Evolutionary conservation across 2,888 invertebrate species (phyloP), one percentile per base, ranked within the genome.

Genomic region (Microlaimidae sp.): DNA sequence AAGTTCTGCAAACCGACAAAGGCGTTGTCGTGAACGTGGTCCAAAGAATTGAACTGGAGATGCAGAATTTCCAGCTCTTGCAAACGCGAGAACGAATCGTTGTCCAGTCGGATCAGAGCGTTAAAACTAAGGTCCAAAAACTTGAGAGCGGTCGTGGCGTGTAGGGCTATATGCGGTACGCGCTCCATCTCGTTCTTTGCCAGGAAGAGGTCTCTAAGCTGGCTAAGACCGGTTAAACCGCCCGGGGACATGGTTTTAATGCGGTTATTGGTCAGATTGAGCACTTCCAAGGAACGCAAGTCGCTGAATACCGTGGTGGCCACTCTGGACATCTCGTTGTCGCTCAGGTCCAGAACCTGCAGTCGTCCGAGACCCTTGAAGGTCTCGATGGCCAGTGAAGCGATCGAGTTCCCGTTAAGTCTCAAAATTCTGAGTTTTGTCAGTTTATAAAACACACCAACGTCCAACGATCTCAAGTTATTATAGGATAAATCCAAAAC

Each of bases 401-500:
- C 23, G 42, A 57, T n/a, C 32, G 42, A 19, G 45, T 57, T 57
- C 38, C 49, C 52, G 29, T 52, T 51, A 10, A 57, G 52, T 17
- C 43, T 24, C 28, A 57, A 47, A 23, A 51, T 49, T 43, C 50
- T 43, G 27, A 58, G 43, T 17, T 52, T 53, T 17, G 10, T 13
- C 19, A 58, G 52, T 25, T 46, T 29, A n/a, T 17, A 47, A 29
- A 58, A 58, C 17, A 54, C 54, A 10, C 56, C 56, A 26, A 54
- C 49, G 2, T 54, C 56, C 25, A 58, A 19, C 26, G 13, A 19
- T 21, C 38, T 24, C 32, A 58, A 53, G 26, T 25, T 25, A 45
- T 58, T 58, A 40, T 42, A 24, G 17, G 48, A 29, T 42, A 58
- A 50, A 43, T 58, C 58, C 24, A 58, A 49, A 21, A 38, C 29